phyloP scores from a whole-genome alignment of 2,797 vertebrate species.

The Eurystomus glaucurus region DNA sequence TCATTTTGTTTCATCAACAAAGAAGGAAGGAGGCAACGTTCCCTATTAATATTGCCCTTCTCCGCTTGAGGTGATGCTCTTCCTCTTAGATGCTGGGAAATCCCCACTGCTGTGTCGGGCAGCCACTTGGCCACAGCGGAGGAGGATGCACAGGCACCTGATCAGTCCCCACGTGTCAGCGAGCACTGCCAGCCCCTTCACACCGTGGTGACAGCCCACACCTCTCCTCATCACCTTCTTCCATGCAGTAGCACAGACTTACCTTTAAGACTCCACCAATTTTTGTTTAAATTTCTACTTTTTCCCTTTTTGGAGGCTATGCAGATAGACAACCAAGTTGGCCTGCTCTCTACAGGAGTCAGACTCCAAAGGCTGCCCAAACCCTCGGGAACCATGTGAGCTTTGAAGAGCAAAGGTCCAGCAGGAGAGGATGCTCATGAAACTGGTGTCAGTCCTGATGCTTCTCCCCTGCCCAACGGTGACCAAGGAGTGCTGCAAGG shows the following conservation, averaged over 20 bases:
- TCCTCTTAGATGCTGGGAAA: not conserved
- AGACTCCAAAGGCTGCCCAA: not conserved
- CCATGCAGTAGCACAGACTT: not conserved
- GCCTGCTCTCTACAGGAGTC: not conserved
- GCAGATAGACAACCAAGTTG: too few species aligned
- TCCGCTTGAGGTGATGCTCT: not conserved
- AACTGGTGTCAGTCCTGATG: not conserved
- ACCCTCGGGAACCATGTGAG: rapidly evolving
- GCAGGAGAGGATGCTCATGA: not conserved
- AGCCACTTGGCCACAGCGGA: rapidly evolving
- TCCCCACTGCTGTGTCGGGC: rapidly evolving
- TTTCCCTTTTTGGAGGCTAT: not conserved
- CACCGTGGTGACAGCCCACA: rapidly evolving
- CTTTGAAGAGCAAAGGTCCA: not conserved
- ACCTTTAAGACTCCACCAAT: not conserved
- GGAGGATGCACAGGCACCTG: not conserved
- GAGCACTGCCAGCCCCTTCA: not conserved
- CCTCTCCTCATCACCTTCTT: not conserved
- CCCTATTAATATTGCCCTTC: not conserved
- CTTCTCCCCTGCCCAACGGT: not conserved
- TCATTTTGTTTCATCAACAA: rapidly evolving
- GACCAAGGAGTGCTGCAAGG: not conserved
- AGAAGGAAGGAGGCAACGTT: not conserved
- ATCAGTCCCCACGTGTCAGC: rapidly evolving
- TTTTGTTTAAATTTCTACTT: not conserved